phyloP scores from a whole-genome alignment of 1,140 invertebrate species.

The Anastrepha obliqua region DNA sequence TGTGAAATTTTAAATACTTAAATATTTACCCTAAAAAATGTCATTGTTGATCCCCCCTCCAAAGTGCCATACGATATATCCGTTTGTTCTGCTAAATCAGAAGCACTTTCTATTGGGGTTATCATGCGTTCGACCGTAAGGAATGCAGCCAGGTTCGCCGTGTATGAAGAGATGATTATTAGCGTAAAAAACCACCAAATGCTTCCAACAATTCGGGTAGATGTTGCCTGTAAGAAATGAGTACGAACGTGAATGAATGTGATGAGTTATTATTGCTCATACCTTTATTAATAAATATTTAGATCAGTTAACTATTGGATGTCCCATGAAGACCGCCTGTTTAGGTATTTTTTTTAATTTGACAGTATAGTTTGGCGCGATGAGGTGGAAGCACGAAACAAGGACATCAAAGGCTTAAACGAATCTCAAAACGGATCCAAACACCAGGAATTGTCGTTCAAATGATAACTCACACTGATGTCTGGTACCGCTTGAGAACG shows the following conservation, averaged over 20 bases:
- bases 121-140: constrained; percentile 97
- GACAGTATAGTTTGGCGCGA: too few species aligned
- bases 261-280: too few species aligned
- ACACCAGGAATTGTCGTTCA: too few species aligned
- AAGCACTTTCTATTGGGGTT: constrained; percentile 96
- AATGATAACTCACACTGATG: too few species aligned
- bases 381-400: too few species aligned
- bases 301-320: too few species aligned
- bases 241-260: background rate
- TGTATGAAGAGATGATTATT: constrained; percentile 98
- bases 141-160: constrained; percentile 97
- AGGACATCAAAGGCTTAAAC: too few species aligned
- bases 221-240: constrained; percentile 83
- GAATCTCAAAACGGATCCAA: too few species aligned
- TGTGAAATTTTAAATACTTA: background rate
- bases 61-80: constrained; percentile 96
- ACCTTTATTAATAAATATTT: too few species aligned
- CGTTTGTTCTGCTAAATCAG: constrained; percentile 94
- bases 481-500: too few species aligned
- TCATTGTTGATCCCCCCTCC: constrained; percentile 95
- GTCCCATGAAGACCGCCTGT: too few species aligned
- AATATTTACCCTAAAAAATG: constrained; percentile 89
- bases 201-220: constrained; percentile 93
- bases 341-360: too few species aligned
- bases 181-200: constrained; percentile 99